Conservation (phyloP, 2,113 vertebrate species). For the Eclectus roratus region DNA sequence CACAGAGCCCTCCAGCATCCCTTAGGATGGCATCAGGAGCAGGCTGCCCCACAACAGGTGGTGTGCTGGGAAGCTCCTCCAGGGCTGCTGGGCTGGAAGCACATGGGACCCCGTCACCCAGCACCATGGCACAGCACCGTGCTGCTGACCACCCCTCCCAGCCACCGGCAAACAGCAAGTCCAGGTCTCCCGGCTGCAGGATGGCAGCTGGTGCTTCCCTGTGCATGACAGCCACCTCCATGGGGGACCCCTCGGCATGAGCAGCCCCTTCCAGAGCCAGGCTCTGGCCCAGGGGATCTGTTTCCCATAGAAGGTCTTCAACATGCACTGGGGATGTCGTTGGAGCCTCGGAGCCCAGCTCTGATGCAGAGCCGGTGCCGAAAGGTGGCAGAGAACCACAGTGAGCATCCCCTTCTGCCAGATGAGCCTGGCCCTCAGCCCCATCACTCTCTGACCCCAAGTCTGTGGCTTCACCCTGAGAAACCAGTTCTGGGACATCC, state of each 20-base stretch:
- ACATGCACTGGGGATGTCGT: not conserved
- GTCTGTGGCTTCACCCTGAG: slow-evolving; percentile 1
- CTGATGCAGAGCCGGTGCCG: not conserved
- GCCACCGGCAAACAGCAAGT: not conserved
- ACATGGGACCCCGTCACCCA: not conserved
- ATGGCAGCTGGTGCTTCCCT: not conserved
- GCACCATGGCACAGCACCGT: rapidly evolving
- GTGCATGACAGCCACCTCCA: not conserved
- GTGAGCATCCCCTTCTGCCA: not conserved
- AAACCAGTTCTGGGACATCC: slow-evolving; percentile 36
- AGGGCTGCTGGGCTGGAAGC: not conserved
- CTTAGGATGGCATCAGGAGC: not conserved
- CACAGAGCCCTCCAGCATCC: not conserved
- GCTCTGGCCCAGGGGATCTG: not conserved
- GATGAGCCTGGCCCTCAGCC: not conserved
- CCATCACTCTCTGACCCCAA: slow-evolving; percentile 3
- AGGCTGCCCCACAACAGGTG: not conserved
- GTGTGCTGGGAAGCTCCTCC: not conserved
- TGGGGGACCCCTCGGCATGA: not conserved
- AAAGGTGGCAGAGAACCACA: not conserved
- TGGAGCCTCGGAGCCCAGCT: not conserved
- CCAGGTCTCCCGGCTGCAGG: slow-evolving; percentile 29
- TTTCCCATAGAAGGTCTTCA: not conserved
- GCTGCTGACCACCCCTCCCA: not conserved
- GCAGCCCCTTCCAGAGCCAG: not conserved